Percentiles rank a stretch among this genome's conserved stretches.
These are phyloP conservation scores for Chrysogorgia sp. DNA, from an alignment of 92 coral and sea anemone genomes.

Conservation along the genomic window DNA sequence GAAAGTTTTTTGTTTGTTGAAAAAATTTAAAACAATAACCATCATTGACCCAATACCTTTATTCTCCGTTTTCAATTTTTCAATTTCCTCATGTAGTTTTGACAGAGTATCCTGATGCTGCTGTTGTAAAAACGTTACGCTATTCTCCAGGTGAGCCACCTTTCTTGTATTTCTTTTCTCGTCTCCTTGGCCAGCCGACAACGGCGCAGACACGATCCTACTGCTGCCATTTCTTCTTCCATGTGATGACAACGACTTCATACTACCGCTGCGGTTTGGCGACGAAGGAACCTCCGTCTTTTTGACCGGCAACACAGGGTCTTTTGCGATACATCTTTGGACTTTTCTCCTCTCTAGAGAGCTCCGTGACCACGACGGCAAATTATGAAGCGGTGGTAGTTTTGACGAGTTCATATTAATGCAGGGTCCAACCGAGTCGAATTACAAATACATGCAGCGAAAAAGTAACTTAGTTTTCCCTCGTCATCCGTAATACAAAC, in stretches of 20 bases:
- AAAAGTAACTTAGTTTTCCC: no score
- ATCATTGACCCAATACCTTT: constrained; percentile 78
- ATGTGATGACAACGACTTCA: constrained; percentile 42
- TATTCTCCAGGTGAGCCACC: constrained; percentile 73
- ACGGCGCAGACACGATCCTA: constrained; percentile 92
- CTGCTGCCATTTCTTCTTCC: constrained; percentile 15
- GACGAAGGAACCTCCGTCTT: constrained; percentile 19
- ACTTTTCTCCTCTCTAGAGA: constrained; percentile 84
- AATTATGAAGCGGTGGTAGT: constrained; percentile 94
- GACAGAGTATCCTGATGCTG: constrained; percentile 83
- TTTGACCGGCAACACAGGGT: constrained; percentile 69
- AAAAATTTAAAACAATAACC: constrained; percentile 25
- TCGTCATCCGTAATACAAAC: not conserved
- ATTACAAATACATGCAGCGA: no score
- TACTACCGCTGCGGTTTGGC: constrained; percentile 44
- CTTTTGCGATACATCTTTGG: constrained; percentile 85
- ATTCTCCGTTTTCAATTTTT: constrained; percentile 87
- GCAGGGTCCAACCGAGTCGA: no score
- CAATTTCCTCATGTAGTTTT: constrained; percentile 86
- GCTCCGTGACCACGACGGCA: constrained; percentile 99
- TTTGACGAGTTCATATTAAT: constrained; percentile 44
- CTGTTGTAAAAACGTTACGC: constrained; percentile 74
- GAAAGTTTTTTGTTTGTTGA: constrained; percentile 1
- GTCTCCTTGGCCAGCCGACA: constrained; percentile 48
- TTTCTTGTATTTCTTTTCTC: constrained; percentile 67